phyloP scores from a whole-genome alignment of 2,888 invertebrate species.

The Brassicogethes aeneus region DNA sequence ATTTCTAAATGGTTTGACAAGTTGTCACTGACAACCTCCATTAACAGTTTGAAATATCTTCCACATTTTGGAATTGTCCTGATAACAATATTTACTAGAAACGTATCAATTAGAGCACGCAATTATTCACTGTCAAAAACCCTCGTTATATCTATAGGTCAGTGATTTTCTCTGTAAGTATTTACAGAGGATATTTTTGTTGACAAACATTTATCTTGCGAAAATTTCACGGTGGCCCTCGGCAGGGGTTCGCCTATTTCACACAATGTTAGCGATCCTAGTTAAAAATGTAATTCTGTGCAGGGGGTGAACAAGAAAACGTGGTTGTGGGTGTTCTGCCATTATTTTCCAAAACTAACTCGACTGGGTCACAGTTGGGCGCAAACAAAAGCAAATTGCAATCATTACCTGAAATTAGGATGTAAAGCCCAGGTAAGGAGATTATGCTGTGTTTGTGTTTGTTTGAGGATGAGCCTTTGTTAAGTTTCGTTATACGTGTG shows the following conservation, averaged over 20 bases:
- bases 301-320: background rate
- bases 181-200: constrained; percentile 40
- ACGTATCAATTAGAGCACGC: constrained; percentile 1
- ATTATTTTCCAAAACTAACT: background rate
- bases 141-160: background rate
- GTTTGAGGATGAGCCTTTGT: too few species aligned
- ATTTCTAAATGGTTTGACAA: too few species aligned
- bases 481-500: background rate
- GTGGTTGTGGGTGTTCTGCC: background rate
- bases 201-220: constrained; percentile 40
- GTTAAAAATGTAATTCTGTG: background rate
- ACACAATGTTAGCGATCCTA: constrained; percentile 27
- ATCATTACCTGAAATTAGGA: constrained; percentile 1
- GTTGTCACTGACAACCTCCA: too few species aligned
- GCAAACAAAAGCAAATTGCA: background rate
- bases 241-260: constrained; percentile 32
- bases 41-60: too few species aligned
- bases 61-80: too few species aligned
- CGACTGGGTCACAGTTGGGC: background rate
- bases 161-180: constrained; percentile 28
- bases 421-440: background rate
- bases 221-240: constrained; percentile 40
- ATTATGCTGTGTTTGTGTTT: background rate
- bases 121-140: background rate
- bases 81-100: too few species aligned